A percentile compares a stretch with the other conserved stretches of the same genome.
Evolutionary conservation across 1,140 invertebrate genomes (phyloP).

Genomic region (Formica exsecta): DNA sequence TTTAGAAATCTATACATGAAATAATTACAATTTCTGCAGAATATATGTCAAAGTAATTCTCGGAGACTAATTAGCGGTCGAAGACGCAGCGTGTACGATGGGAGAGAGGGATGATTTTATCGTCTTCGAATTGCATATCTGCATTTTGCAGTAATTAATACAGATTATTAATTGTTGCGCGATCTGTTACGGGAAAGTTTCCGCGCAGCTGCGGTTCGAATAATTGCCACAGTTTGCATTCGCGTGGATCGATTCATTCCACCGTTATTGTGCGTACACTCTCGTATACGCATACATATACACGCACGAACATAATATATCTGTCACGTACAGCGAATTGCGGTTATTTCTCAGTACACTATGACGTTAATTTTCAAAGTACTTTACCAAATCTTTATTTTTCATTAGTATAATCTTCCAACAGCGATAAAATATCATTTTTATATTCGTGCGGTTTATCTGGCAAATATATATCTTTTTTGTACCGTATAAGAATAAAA

Average conservation of each 20-base stretch:
- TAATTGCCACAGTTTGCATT: constrained; percentile 77
- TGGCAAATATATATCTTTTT: neutral
- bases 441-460: constrained; percentile 2
- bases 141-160: constrained; percentile 75
- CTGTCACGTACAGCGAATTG: constrained; percentile 44
- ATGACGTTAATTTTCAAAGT: constrained; percentile 39
- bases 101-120: constrained; percentile 66
- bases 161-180: constrained; percentile 73
- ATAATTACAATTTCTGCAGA: neutral
- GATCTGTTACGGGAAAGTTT: constrained; percentile 77
- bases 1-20: neutral
- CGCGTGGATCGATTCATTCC: constrained; percentile 55
- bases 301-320: constrained; percentile 31
- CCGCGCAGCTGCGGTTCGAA: constrained; percentile 69
- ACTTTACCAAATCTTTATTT: constrained; percentile 31
- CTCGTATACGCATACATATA: neutral
- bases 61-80: constrained; percentile 71
- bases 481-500: neutral
- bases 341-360: constrained; percentile 30
- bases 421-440: constrained; percentile 41
- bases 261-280: neutral
- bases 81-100: constrained; percentile 53
- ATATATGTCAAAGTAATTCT: constrained; percentile 28
- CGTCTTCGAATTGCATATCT: constrained; percentile 64
- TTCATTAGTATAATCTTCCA: constrained; percentile 23